Evolutionary conservation across 30 jellyfish, hydroid and myxozoan genomes (phyloP), one percentile per base, ranked within the genome.

Genomic region (Aurelia sp.): DNA sequence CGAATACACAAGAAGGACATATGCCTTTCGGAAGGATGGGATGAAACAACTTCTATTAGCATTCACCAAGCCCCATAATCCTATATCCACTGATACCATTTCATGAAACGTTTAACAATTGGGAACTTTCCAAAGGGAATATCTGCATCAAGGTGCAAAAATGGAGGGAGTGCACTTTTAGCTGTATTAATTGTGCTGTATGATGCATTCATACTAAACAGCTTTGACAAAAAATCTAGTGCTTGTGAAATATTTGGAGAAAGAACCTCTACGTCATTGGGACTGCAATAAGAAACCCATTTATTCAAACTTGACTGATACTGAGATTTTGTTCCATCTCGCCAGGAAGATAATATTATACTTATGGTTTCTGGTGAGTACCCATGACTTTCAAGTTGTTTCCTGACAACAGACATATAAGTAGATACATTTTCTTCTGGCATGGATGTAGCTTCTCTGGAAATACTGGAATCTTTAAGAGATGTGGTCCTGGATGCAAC

Each of bases 61-160:
- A 20, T 52, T 52, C 55, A 66, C 52, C 40, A 82, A 82, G 30
- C 91, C 85, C 10, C 85, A 67, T 70, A 66, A 67, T n/a, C n/a
- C n/a, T n/a, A n/a, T n/a, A n/a, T n/a, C n/a, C n/a, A n/a, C n/a
- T n/a, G n/a, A n/a, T n/a, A n/a, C n/a, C 57, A 61, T 24, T 38
- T 30, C 52, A 67, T 30, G 18, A 67, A 67, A 16, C 78, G 41
- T 31, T 24, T 67, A 17, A 67, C 78, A 24, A 67, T 24, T 0
- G 78, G 78, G 52, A 24, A 61, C 8, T 40, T n/a, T n/a, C 84
- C 84, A 50, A 72, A 72, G 20, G 84, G 7, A n/a, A 50, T 48
- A 31, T 48, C 40, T 19, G 38, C 40, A 21, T 38, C 20, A 18
- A 48, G 20, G 20, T n/a, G 38, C 20, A 72, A 33, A 9, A 72